Evolutionary conservation across 2,113 vertebrate species (phyloP).

Genomic region (Uria lomvia): DNA sequence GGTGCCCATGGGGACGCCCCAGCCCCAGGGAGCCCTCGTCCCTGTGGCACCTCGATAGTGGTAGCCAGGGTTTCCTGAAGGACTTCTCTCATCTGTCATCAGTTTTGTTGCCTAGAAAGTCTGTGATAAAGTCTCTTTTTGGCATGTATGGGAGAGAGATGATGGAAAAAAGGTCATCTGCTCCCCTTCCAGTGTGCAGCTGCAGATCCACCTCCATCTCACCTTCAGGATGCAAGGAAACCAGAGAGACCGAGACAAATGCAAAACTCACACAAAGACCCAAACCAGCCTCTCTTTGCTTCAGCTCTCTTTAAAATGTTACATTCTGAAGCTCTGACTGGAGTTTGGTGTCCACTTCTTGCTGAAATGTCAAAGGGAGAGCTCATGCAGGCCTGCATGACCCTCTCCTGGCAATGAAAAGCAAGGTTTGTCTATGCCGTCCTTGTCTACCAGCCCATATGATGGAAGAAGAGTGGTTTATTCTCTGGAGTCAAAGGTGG

Average conservation of each 20-base stretch:
- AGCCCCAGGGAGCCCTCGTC: not conserved
- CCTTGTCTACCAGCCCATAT: not conserved
- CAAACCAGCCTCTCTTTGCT: not conserved
- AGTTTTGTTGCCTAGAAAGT: not conserved
- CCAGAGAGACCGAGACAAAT: not conserved
- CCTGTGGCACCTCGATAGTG: not conserved
- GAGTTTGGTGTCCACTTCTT: not conserved
- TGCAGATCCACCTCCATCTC: not conserved
- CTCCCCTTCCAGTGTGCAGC: not conserved
- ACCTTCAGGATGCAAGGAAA: not conserved
- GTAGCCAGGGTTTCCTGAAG: not conserved
- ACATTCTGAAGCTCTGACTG: not conserved
- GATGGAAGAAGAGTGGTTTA: not conserved
- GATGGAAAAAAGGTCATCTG: not conserved
- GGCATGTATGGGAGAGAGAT: not conserved
- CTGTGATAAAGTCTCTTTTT: not conserved
- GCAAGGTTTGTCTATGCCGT: not conserved
- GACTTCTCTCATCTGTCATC: not conserved
- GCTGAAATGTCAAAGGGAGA: not conserved
- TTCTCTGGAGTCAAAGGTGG: not conserved
- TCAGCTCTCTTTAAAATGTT: not conserved
- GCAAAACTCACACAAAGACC: not conserved
- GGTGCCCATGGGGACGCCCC: fast-evolving
- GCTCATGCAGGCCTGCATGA: not conserved
- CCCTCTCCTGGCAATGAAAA: not conserved